Evolutionary conservation across 2,888 invertebrate genomes (phyloP).

Genomic region (Acanthosepion pharaonis): DNA sequence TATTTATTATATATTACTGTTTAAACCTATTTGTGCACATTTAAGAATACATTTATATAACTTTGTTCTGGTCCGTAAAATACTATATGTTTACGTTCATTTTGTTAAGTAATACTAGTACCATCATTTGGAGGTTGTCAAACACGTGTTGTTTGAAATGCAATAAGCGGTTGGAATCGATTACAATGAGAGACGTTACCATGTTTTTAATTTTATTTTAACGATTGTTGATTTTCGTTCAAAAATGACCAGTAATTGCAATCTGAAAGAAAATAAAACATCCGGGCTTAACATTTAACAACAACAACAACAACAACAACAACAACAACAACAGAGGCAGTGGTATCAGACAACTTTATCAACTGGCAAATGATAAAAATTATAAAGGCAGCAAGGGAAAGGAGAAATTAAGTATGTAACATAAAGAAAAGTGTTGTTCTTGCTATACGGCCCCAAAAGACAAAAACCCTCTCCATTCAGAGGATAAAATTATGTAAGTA

Average conservation of each 20-base stretch:
- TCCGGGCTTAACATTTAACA: not conserved
- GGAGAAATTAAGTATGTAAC: too few species aligned
- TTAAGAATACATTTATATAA: too few species aligned
- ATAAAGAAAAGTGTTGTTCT: too few species aligned
- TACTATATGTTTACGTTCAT: too few species aligned
- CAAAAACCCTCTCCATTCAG: too few species aligned
- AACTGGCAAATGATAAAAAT: not conserved
- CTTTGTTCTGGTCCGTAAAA: too few species aligned
- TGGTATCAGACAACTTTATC: not conserved
- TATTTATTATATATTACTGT: too few species aligned
- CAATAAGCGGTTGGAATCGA: not conserved
- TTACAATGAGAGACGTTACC: slow-evolving; percentile 21
- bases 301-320: not conserved
- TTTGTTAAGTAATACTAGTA: too few species aligned
- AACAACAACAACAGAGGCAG: not conserved
- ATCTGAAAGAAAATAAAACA: slow-evolving; percentile 33
- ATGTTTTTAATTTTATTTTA: slow-evolving; percentile 13
- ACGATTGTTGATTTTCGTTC: not conserved
- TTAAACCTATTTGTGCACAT: too few species aligned
- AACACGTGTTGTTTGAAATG: not conserved
- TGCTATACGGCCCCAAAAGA: too few species aligned
- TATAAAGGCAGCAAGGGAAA: not conserved
- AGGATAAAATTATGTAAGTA: too few species aligned
- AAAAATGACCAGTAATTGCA: slow-evolving; percentile 33
- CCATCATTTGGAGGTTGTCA: not conserved